phyloP scores from a whole-genome alignment of 2,113 vertebrate genomes.

The Albula glossodonta region DNA sequence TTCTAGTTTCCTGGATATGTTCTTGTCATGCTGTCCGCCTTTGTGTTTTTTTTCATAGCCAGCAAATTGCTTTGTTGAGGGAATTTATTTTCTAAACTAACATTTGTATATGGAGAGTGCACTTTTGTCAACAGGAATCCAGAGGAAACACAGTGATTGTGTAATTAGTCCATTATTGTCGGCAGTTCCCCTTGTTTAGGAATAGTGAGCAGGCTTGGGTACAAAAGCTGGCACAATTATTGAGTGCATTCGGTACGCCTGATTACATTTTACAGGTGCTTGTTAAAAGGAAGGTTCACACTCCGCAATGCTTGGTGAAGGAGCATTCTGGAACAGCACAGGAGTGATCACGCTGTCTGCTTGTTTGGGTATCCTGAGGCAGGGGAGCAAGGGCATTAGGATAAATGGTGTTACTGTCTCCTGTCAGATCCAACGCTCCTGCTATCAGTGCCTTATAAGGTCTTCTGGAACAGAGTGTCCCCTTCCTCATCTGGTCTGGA shows the following conservation, averaged over 20 bases:
- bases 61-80: neutral
- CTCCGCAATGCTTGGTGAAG: neutral
- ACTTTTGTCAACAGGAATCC: neutral
- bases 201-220: constrained; percentile 21
- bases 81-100: constrained; percentile 25
- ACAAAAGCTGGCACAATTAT: constrained; percentile 36
- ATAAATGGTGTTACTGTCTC: constrained; percentile 20
- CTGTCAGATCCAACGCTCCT: constrained; percentile 29
- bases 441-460: constrained; percentile 65
- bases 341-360: neutral
- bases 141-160: constrained; percentile 28
- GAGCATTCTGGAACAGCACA: neutral
- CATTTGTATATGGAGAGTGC: constrained; percentile 17
- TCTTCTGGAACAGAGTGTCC: constrained; percentile 50
- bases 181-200: constrained; percentile 28
- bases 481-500: constrained; percentile 66
- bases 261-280: constrained; percentile 55
- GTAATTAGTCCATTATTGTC: constrained; percentile 39
- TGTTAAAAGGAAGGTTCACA: constrained; percentile 44
- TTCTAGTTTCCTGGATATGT: neutral
- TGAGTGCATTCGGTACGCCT: constrained; percentile 42
- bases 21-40: neutral
- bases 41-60: constrained; percentile 14
- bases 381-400: neutral
- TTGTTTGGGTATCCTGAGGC: neutral